Evolutionary conservation across 37 sponge, comb jelly and placozoan genomes (phyloP).

Genomic region (Chondrosia reniformis): DNA sequence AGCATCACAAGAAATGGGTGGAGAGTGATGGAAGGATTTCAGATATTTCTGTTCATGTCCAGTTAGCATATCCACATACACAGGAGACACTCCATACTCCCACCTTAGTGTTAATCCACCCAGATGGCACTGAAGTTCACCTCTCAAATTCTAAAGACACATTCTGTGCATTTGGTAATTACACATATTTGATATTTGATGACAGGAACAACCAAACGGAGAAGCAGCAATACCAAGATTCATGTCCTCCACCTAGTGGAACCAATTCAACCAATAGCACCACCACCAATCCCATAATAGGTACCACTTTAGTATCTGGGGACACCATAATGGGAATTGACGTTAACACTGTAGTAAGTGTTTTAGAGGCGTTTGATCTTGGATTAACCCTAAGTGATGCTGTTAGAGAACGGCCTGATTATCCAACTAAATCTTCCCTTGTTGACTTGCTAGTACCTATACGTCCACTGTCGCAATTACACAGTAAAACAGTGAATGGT

Average conservation of each 20-base stretch:
- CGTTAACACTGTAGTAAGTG: neutral
- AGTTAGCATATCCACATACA: constrained; percentile 52
- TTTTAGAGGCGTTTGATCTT: neutral
- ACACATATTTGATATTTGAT: constrained; percentile 75
- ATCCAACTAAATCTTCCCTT: constrained; percentile 47
- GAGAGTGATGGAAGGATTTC: constrained; percentile 68
- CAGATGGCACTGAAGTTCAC: constrained; percentile 71
- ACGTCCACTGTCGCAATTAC: constrained; percentile 42
- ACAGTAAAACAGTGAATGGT: constrained; percentile 58
- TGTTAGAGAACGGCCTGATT: neutral
- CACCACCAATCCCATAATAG: neutral
- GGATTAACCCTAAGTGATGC: neutral
- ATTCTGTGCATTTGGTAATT: constrained; percentile 76
- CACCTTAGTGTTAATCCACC: constrained; percentile 68
- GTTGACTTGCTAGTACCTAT: constrained; percentile 55
- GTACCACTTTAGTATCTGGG: neutral
- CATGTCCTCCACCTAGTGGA: neutral
- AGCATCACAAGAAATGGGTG: constrained; percentile 39
- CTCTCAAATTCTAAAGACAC: constrained; percentile 39
- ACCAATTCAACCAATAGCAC: neutral
- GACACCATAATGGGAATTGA: neutral
- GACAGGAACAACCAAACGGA: constrained; percentile 33
- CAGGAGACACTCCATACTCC: constrained; percentile 51
- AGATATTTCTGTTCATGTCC: constrained; percentile 50
- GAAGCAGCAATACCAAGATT: constrained; percentile 6